Percentiles rank a stretch among this genome's conserved stretches.
These are phyloP conservation scores for Cichladusa arquata DNA, from an alignment of 2,113 vertebrate genomes.

Conservation along the genomic window DNA sequence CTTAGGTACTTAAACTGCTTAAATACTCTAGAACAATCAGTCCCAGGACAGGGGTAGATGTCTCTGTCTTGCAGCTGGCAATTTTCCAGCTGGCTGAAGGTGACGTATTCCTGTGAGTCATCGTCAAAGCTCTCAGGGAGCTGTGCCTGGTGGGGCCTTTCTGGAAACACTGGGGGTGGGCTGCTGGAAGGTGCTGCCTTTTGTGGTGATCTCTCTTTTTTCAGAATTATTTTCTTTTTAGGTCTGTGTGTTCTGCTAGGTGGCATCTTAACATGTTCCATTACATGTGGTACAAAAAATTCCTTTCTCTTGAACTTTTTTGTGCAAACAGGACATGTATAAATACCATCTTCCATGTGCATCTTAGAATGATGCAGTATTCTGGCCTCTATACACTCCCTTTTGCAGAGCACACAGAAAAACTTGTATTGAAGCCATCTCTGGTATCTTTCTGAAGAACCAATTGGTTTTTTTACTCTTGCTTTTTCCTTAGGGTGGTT, in stretches of 20 bases:
- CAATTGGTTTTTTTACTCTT: conserved; percentile 76
- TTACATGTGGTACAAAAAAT: conserved; percentile 87
- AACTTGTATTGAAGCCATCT: conserved; percentile 87
- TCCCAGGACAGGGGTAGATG: conserved; percentile 91
- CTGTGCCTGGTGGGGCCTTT: conserved; percentile 51
- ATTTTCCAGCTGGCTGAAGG: conserved; percentile 85
- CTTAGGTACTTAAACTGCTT: conserved; percentile 96
- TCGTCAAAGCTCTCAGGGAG: conserved; percentile 75
- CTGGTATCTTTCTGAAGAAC: conserved; percentile 80
- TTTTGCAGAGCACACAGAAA: conserved; percentile 89
- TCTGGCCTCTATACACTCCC: conserved; percentile 84
- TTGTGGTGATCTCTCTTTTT: conserved; percentile 64
- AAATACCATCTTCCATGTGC: conserved; percentile 84
- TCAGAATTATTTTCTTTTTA: conserved; percentile 75
- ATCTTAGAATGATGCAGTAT: conserved; percentile 93
- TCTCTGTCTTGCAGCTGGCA: conserved; percentile 90
- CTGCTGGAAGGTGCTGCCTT: conserved; percentile 62
- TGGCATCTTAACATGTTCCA: conserved; percentile 87
- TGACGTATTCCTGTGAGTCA: conserved; percentile 83
- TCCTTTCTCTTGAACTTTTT: conserved; percentile 87
- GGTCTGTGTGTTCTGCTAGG: conserved; percentile 66
- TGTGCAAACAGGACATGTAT: conserved; percentile 90
- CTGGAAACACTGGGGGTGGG: conserved; percentile 21
- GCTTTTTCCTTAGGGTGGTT: conserved; percentile 71
- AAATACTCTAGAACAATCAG: conserved; percentile 86